Evolutionary conservation across 2,888 invertebrate genomes (phyloP).

Genomic region (Drosophila glabriapex): DNA sequence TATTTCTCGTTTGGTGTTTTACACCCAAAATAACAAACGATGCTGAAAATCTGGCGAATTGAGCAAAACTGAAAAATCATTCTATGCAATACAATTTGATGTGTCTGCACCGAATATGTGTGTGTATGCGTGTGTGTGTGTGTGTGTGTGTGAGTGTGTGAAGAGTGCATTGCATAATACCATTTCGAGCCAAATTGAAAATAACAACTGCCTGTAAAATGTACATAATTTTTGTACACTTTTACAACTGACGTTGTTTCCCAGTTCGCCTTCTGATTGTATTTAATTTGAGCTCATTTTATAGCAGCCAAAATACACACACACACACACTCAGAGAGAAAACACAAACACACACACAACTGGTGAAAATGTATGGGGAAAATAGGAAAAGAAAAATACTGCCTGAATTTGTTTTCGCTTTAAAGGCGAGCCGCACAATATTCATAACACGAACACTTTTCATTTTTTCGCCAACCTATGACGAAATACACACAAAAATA

Average conservation of each 20-base stretch:
- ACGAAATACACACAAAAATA: constrained; percentile 68
- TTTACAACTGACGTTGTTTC: constrained; percentile 50
- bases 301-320: constrained; percentile 26
- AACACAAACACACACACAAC: background rate
- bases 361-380: constrained; percentile 42
- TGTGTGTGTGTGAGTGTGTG: constrained; percentile 39
- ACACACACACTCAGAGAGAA: constrained; percentile 8
- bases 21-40: constrained; percentile 80
- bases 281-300: constrained; percentile 45
- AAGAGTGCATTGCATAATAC: constrained; percentile 74
- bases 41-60: constrained; percentile 73
- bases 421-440: constrained; percentile 25
- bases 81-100: constrained; percentile 54
- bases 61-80: constrained; percentile 65
- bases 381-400: constrained; percentile 13
- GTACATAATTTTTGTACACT: constrained; percentile 57
- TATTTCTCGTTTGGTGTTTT: constrained; percentile 79
- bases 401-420: constrained; percentile 39
- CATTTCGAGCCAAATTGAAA: constrained; percentile 68
- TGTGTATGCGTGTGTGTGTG: constrained; percentile 26
- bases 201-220: constrained; percentile 46
- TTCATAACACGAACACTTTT: constrained; percentile 24
- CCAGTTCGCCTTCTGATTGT: constrained; percentile 33
- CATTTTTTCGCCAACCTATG: constrained; percentile 54
- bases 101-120: constrained; percentile 55